Evolutionary conservation across 2,797 vertebrate genomes (phyloP).

Genomic region (Lepus oiostolus): DNA sequence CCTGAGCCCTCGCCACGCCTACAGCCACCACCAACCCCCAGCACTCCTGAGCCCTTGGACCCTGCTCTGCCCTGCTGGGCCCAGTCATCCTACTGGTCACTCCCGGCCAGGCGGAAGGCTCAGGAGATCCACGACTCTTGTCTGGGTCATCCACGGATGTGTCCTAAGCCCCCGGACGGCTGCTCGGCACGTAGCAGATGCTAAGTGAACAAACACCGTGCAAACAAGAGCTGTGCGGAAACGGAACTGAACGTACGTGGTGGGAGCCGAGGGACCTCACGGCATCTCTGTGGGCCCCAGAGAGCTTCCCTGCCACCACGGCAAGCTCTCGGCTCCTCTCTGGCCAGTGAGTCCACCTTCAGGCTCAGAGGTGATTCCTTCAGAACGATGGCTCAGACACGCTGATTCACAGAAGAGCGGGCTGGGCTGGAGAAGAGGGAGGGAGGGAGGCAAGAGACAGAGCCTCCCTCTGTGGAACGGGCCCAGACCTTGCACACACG

Average conservation of each 20-base stretch:
- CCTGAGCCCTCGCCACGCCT: background rate
- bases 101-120: background rate
- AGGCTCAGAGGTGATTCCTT: background rate
- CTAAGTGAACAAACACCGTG: background rate
- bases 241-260: background rate
- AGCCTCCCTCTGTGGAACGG: background rate
- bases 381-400: background rate
- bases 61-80: background rate
- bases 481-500: background rate
- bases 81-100: background rate
- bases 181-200: background rate
- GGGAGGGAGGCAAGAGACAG: background rate
- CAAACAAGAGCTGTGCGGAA: slow-evolving; percentile 16
- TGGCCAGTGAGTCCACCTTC: background rate
- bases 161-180: background rate
- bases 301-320: background rate
- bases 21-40: background rate
- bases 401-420: background rate
- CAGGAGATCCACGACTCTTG: background rate
- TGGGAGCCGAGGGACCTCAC: background rate
- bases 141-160: background rate
- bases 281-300: background rate
- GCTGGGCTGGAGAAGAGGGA: background rate
- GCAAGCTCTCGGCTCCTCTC: background rate
- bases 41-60: background rate